Conservation (phyloP, 2,113 vertebrate genomes). For the Oryzias melastigma region DNA sequence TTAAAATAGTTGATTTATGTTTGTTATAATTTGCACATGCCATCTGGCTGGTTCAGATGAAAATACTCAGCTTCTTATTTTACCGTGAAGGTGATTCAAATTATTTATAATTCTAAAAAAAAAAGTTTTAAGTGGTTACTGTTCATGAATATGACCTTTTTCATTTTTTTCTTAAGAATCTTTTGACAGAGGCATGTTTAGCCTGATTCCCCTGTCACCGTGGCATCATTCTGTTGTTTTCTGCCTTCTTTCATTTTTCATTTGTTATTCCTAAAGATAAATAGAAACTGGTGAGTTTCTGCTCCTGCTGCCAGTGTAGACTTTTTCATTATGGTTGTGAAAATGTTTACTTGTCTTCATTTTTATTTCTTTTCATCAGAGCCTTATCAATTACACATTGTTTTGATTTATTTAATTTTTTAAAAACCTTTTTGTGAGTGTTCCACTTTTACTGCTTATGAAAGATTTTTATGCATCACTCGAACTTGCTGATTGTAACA, state of each 20-base stretch:
- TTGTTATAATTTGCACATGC: conserved; percentile 66
- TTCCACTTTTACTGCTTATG: neutral
- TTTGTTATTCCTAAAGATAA: conserved; percentile 6
- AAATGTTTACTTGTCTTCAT: conserved; percentile 6
- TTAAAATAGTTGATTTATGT: conserved; percentile 5
- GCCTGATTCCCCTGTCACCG: neutral
- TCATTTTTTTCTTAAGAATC: neutral
- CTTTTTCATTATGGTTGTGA: conserved; percentile 7
- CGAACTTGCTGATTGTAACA: conserved; percentile 24
- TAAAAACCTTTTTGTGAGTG: conserved; percentile 14
- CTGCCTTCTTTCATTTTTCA: neutral
- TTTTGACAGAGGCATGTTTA: conserved; percentile 2
- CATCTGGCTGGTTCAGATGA: conserved; percentile 76
- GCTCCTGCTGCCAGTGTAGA: neutral
- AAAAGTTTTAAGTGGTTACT: conserved; percentile 6
- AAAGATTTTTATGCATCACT: conserved; percentile 21
- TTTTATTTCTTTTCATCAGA: conserved; percentile 15
- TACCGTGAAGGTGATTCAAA: conserved; percentile 42
- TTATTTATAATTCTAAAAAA: conserved; percentile 52
- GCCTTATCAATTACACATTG: neutral
- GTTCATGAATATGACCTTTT: neutral
- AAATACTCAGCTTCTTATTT: conserved; percentile 43
- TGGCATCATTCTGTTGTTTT: conserved; percentile 3
- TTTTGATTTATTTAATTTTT: neutral
- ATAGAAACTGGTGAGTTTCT: conserved; percentile 6